A percentile compares a stretch with the other conserved stretches of the same genome.
These are phyloP conservation scores for Cyanistes caeruleus DNA, from an alignment of 2,113 vertebrate species.

Conservation along the genomic window DNA sequence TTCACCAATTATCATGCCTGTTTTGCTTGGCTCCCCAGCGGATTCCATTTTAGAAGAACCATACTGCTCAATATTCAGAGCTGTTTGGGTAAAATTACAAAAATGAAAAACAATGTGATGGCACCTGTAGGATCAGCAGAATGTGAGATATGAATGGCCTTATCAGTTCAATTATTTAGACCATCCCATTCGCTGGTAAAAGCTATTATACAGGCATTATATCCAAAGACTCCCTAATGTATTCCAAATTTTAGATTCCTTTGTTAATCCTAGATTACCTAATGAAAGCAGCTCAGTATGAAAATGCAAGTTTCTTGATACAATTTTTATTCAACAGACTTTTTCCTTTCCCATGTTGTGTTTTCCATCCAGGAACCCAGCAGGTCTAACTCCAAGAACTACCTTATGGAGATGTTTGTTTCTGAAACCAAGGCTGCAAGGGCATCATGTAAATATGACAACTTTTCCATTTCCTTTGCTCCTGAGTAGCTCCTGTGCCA, in stretches of 20 bases:
- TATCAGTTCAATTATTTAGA: constrained; percentile 22
- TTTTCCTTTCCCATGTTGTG: not conserved
- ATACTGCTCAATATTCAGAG: not conserved
- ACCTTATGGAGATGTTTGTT: not conserved
- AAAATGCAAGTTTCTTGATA: not conserved
- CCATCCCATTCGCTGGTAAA: not conserved
- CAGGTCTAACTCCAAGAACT: not conserved
- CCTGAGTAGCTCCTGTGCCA: not conserved
- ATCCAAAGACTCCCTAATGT: constrained; percentile 18
- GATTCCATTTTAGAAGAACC: constrained; percentile 20
- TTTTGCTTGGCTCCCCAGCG: constrained; percentile 12
- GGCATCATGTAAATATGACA: not conserved
- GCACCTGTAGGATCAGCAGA: constrained; percentile 7
- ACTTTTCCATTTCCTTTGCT: not conserved
- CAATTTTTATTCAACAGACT: not conserved
- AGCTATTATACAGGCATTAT: not conserved
- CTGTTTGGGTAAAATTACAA: constrained; percentile 3
- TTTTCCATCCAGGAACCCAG: not conserved
- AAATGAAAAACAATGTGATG: constrained; percentile 27
- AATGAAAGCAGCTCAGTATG: not conserved
- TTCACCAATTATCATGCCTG: constrained; percentile 33
- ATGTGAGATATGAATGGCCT: not conserved
- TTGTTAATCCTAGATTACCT: constrained; percentile 18
- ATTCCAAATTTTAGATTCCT: constrained; percentile 31
- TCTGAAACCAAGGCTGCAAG: constrained; percentile 9